phyloP scores from a whole-genome alignment of 2,113 vertebrate species.

The Rhagologus leucostigma region DNA sequence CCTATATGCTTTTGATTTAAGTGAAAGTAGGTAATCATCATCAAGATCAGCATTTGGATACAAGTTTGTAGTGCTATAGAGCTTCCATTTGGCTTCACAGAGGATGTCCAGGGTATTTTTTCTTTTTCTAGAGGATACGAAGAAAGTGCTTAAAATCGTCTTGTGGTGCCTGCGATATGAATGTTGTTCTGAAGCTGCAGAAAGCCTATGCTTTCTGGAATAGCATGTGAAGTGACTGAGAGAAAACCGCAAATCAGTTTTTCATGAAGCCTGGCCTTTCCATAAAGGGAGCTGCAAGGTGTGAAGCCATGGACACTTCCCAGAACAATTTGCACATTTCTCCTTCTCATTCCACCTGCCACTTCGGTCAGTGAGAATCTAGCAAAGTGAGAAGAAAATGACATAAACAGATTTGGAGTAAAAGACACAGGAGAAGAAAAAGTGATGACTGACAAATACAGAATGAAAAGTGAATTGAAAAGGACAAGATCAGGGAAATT shows the following conservation, averaged over 20 bases:
- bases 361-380: not conserved
- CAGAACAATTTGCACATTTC: conserved; percentile 1
- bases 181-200: not conserved
- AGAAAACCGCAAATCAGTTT: not conserved
- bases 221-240: not conserved
- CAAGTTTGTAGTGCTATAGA: not conserved
- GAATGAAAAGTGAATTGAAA: conserved; percentile 32
- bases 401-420: not conserved
- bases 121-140: not conserved
- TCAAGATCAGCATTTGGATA: not conserved
- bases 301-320: not conserved
- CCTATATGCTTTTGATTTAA: not conserved
- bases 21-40: not conserved
- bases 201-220: not conserved
- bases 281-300: not conserved
- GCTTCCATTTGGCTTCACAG: not conserved
- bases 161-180: not conserved
- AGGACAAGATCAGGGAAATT: not conserved
- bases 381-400: conserved; percentile 25
- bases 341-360: not conserved
- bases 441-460: not conserved
- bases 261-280: not conserved
- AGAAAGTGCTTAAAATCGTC: not conserved
- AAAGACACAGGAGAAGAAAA: not conserved
- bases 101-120: not conserved